Conservation (phyloP, 2,888 invertebrate genomes). For the Ypsolopha scabrella region DNA sequence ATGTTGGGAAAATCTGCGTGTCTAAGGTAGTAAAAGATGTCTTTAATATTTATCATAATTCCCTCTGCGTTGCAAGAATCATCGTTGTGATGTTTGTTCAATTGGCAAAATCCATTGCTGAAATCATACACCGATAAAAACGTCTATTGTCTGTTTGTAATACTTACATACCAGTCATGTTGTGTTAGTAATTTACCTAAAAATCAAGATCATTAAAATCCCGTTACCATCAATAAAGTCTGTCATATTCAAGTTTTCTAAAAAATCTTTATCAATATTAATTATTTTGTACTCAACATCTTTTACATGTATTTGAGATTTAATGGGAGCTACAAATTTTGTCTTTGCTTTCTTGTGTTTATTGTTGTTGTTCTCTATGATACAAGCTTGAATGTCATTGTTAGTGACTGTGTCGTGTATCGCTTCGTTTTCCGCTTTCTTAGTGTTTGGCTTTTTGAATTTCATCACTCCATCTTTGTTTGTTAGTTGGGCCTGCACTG, state of each 20-base stretch:
- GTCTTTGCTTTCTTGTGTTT: conserved; percentile 29
- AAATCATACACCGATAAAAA: conserved; percentile 7
- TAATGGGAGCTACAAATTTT: conserved; percentile 41
- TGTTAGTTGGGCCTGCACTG: conserved; percentile 39
- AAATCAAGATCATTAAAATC: too few species aligned
- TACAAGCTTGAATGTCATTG: background rate
- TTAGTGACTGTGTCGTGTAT: conserved; percentile 1
- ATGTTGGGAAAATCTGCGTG: background rate
- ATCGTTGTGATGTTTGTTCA: conserved; percentile 39
- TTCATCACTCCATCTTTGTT: conserved; percentile 55
- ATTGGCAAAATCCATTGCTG: conserved; percentile 51
- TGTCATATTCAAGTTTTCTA: conserved; percentile 8
- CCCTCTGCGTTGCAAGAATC: conserved; percentile 34
- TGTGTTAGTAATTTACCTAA: too few species aligned
- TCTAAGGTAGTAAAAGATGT: conserved; percentile 31
- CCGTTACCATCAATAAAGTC: too few species aligned
- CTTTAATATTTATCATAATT: conserved; percentile 27
- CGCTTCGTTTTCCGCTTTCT: conserved; percentile 6
- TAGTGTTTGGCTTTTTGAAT: conserved; percentile 31
- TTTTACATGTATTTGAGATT: conserved; percentile 37
- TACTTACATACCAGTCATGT: too few species aligned
- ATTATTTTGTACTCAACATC: conserved; percentile 27
- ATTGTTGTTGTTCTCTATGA: background rate
- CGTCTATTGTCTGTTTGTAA: too few species aligned
- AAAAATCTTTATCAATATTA: conserved; percentile 18